Evolutionary conservation across 2,113 vertebrate species (phyloP).

Genomic region (Helogale parvula): DNA sequence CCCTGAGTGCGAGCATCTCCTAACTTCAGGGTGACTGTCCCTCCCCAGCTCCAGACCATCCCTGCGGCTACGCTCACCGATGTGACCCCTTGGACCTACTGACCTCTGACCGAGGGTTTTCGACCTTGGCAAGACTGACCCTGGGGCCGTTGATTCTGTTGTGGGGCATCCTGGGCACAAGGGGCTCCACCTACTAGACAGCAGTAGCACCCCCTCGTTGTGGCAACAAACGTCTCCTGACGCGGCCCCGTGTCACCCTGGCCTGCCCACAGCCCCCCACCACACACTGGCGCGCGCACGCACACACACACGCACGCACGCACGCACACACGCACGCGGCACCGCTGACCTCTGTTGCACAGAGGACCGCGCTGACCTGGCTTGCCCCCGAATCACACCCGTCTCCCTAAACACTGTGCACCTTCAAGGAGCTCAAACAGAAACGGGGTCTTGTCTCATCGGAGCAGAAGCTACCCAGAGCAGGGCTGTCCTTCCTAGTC

Average conservation of each 20-base stretch:
- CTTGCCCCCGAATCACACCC: rapidly evolving
- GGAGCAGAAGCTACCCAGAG: neutral
- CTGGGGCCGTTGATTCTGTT: rapidly evolving
- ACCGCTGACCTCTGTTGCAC: rapidly evolving
- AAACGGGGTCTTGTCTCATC: neutral
- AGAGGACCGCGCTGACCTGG: neutral
- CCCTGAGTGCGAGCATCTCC: neutral
- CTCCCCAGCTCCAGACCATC: neutral
- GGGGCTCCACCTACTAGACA: neutral
- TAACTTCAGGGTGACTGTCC: rapidly evolving
- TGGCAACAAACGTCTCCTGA: neutral
- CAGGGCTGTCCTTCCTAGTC: rapidly evolving
- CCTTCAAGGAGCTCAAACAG: neutral
- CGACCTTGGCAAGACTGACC: neutral
- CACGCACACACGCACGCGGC: rapidly evolving
- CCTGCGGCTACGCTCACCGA: rapidly evolving
- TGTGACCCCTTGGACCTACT: rapidly evolving
- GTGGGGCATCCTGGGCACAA: rapidly evolving
- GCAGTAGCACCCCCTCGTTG: rapidly evolving
- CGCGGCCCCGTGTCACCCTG: rapidly evolving
- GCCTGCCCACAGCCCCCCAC: too few relatives aligned
- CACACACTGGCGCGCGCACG: too few relatives aligned
- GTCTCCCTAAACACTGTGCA: neutral
- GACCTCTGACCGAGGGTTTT: neutral
- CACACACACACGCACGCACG: too few relatives aligned